Evolutionary conservation across 2,113 vertebrate species (phyloP).

Genomic region (Callipepla californica): DNA sequence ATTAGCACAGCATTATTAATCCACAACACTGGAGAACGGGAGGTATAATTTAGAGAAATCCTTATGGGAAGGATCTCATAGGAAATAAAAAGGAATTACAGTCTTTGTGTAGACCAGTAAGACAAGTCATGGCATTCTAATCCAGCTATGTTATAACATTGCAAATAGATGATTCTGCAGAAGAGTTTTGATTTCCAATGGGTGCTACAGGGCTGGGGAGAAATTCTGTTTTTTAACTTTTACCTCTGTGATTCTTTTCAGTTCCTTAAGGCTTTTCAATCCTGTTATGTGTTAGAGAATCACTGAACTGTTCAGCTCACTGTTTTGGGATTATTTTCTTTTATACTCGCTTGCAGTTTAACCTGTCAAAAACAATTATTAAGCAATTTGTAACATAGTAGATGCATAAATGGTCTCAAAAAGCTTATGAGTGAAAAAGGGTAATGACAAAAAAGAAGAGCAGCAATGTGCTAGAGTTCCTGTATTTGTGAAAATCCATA

Average conservation of each 20-base stretch:
- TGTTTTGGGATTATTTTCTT: constrained; percentile 37
- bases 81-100: constrained; percentile 54
- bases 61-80: constrained; percentile 46
- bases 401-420: constrained; percentile 21
- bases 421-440: neutral
- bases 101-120: neutral
- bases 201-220: neutral
- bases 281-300: neutral
- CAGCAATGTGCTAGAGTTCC: neutral
- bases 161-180: neutral
- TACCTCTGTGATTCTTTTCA: neutral
- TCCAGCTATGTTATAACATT: neutral
- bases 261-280: neutral
- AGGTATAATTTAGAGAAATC: constrained; percentile 59
- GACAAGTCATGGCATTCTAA: constrained; percentile 7
- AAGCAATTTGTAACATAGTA: constrained; percentile 41
- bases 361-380: constrained; percentile 56
- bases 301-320: constrained; percentile 30
- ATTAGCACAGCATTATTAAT: constrained; percentile 69
- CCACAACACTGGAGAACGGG: constrained; percentile 53
- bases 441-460: neutral
- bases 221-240: constrained; percentile 5
- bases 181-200: neutral
- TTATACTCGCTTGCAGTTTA: constrained; percentile 23
- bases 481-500: neutral